Evolutionary conservation across 2,797 vertebrate species (phyloP).

Genomic region (Triplophysa yarkandensis): DNA sequence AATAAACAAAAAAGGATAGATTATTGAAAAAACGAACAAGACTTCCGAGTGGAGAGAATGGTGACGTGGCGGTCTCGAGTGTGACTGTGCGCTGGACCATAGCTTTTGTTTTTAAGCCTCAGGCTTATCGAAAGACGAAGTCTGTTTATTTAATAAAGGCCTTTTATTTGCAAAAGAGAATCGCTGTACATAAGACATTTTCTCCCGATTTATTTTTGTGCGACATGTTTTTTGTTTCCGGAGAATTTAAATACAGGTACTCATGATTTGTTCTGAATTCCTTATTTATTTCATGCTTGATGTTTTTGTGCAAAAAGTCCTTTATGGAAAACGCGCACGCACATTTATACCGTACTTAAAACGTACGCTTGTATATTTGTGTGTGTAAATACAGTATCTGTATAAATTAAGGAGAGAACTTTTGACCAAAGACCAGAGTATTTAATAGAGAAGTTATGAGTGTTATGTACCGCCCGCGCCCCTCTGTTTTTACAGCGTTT

Average conservation of each 20-base stretch:
- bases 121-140: slow-evolving; percentile 82
- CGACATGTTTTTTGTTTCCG: slow-evolving; percentile 65
- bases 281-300: slow-evolving; percentile 78
- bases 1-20: slow-evolving; percentile 32
- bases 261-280: slow-evolving; percentile 70
- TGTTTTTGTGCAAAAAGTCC: slow-evolving; percentile 80
- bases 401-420: slow-evolving; percentile 76
- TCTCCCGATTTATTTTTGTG: slow-evolving; percentile 66
- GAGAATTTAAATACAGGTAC: slow-evolving; percentile 77
- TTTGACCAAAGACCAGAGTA: slow-evolving; percentile 85
- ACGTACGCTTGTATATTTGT: slow-evolving; percentile 75
- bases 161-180: slow-evolving; percentile 79
- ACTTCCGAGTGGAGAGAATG: slow-evolving; percentile 65
- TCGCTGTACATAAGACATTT: slow-evolving; percentile 81
- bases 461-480: slow-evolving; percentile 19
- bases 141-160: slow-evolving; percentile 82
- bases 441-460: slow-evolving; percentile 67
- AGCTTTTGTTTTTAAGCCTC: slow-evolving; percentile 79
- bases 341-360: slow-evolving; percentile 78
- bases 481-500: slow-evolving; percentile 22
- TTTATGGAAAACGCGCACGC: slow-evolving; percentile 76
- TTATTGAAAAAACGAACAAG: slow-evolving; percentile 42
- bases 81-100: slow-evolving; percentile 66
- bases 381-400: slow-evolving; percentile 79
- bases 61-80: slow-evolving; percentile 63